phyloP scores from a whole-genome alignment of 2,888 invertebrate species.

The Platycnemis pennipes region DNA sequence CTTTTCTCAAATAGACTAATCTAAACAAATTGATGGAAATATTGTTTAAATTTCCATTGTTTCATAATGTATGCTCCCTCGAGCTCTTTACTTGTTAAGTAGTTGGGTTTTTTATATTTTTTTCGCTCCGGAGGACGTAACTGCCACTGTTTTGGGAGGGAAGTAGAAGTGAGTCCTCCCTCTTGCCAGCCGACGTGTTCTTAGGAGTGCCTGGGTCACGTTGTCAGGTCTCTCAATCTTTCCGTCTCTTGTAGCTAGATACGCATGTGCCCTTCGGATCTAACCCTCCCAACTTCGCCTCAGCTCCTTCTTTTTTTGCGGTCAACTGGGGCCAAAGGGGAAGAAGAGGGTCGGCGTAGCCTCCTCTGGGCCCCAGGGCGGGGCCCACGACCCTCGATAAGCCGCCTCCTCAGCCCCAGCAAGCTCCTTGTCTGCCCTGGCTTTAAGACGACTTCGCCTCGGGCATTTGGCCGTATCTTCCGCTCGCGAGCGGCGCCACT shows the following conservation, averaged over 20 bases:
- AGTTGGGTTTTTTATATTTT: too few relatives aligned
- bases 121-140: too few relatives aligned
- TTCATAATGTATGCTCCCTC: too few relatives aligned
- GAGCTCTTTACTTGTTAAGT: too few relatives aligned
- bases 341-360: neutral
- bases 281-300: neutral
- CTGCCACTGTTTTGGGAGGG: too few relatives aligned
- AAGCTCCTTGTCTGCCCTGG: neutral
- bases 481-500: slow-evolving; percentile 31
- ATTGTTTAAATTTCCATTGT: too few relatives aligned
- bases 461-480: slow-evolving; percentile 14
- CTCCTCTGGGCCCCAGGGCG: neutral
- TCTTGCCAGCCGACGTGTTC: neutral
- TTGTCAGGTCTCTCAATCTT: neutral
- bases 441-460: neutral
- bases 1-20: too few relatives aligned
- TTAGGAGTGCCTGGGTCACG: neutral
- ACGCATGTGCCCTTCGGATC: neutral
- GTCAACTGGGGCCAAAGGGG: neutral
- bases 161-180: neutral
- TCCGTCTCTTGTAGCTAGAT: neutral
- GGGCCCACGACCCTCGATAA: neutral
- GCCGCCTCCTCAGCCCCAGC: neutral
- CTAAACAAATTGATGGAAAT: too few relatives aligned
- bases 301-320: neutral